Percentiles rank a stretch among this genome's conserved stretches.
phyloP scores from a whole-genome alignment of 23 tunicate species.

The Botrylloides violaceus region DNA sequence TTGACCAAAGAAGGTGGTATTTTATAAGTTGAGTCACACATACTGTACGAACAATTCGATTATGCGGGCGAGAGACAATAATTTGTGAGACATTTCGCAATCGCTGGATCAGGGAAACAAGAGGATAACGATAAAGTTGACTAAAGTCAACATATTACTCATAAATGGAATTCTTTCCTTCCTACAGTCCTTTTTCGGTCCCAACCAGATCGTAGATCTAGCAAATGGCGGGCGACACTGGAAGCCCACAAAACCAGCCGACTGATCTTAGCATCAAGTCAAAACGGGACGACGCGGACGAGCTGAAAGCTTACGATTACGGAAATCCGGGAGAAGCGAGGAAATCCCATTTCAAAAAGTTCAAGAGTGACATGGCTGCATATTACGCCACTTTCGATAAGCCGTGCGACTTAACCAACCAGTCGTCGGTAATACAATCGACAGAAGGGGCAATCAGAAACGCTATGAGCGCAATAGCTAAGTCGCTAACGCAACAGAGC shows the following conservation, averaged over 20 bases:
- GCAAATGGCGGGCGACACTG: slow-evolving; percentile 33
- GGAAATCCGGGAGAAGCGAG: neutral
- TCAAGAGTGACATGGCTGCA: slow-evolving; percentile 22
- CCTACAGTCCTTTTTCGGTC: too few species aligned
- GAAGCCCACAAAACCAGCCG: slow-evolving; percentile 18
- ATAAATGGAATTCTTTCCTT: too few species aligned
- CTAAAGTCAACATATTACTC: too few species aligned
- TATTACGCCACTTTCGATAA: slow-evolving; percentile 20
- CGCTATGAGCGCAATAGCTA: slow-evolving; percentile 20
- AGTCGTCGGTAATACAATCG: neutral
- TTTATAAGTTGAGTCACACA: too few species aligned
- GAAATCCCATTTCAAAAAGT: slow-evolving; percentile 14
- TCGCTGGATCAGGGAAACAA: too few species aligned
- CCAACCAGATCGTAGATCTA: too few species aligned
- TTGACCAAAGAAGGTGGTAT: too few species aligned
- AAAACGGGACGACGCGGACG: slow-evolving; percentile 10
- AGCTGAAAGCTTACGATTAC: slow-evolving; percentile 24
- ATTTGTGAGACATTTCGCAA: too few species aligned
- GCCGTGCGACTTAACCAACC: slow-evolving; percentile 10
- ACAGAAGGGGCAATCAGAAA: slow-evolving; percentile 17
- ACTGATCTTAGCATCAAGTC: slow-evolving; percentile 26
- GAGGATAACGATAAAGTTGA: too few species aligned
- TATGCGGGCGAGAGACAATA: too few species aligned
- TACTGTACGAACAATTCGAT: too few species aligned
- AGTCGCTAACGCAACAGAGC: slow-evolving; percentile 2